A percentile compares a stretch with the other conserved stretches of the same genome.
phyloP scores from a whole-genome alignment of 2,888 invertebrate species.

The Tricholauxania praeusta region DNA sequence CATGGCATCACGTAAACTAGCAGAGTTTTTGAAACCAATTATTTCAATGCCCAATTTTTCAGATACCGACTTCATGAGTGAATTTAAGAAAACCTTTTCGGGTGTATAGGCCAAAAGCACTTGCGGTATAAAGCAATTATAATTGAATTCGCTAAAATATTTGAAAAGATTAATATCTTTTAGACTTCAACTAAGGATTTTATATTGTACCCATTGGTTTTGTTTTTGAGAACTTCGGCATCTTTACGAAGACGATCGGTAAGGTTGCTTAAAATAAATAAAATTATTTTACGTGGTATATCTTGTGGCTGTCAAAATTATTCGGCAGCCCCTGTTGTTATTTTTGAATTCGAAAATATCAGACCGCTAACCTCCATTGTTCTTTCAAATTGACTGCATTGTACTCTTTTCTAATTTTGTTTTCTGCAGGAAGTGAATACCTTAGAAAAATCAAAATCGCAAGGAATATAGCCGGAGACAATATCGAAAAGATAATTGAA shows the following conservation, averaged over 20 bases:
- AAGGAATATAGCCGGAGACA: constrained; percentile 2
- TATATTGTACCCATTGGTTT: no score
- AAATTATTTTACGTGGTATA: no score
- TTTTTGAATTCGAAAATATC: no score
- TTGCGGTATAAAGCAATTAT: constrained; percentile 48
- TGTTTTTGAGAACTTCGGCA: no score
- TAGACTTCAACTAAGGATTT: no score
- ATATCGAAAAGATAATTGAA: background rate
- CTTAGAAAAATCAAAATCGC: constrained; percentile 12
- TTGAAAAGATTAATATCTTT: background rate
- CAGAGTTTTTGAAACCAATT: constrained; percentile 34
- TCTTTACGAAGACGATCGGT: no score
- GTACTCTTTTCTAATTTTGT: background rate
- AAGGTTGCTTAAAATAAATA: no score
- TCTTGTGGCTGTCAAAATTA: no score
- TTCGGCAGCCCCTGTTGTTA: no score
- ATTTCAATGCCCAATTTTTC: constrained; percentile 30
- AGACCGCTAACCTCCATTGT: constrained; percentile 10
- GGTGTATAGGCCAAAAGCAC: constrained; percentile 53
- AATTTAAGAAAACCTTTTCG: no score
- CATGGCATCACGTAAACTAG: constrained; percentile 37
- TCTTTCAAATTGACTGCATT: constrained; percentile 2
- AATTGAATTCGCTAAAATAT: background rate
- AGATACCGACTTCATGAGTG: constrained; percentile 35
- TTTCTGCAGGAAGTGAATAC: background rate